Evolutionary conservation across 2,113 vertebrate species (phyloP), one percentile per base, ranked within the genome.

Genomic region (Oncorhynchus masou): DNA sequence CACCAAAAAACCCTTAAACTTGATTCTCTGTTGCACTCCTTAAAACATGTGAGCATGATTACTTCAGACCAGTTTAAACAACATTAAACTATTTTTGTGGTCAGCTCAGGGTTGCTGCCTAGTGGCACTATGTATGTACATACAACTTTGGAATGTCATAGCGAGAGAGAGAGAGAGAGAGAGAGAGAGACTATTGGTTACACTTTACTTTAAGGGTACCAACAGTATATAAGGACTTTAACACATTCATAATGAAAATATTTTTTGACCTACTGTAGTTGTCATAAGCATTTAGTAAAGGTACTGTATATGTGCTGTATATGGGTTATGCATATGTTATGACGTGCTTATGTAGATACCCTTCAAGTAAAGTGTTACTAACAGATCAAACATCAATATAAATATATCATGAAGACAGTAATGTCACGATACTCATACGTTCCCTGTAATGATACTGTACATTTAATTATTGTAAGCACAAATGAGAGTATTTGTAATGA

Each of bases 401-500:
- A 1, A 20, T 20, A 57, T 51, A 68, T 45, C 8, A 73, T 54
- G 59, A 68, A 80, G 76, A 69, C 65, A 76, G 84, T 85, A 75
- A 75, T 84, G 85, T 90, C 91, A 90, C 74, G 75, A 84, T 90
- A 86, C 86, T 89, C 90, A 88, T 72, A 92, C 83, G 89, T 76
- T 87, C 91, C 83, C 92, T 89, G 93, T 91, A 87, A 92, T 91
- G 87, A 92, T 89, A 54, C 51, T 54, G 51, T 19, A 93, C 94
- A 96, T 96, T 95, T 95, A 94, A 94, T 94, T 85, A 86, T 90
- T 91, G 88, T 83, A 97, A 99, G 96, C 97, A 99, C 96, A 99
- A 97, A 91, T 91, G 86, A 73, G 84, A 91, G 91, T 92, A 94
- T 93, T 97, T 97, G 95, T 97, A 95, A 95, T 96, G 88, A 89